Percentiles rank a stretch among this genome's conserved stretches.
These are phyloP conservation scores for Agraylea sexmaculata DNA, from an alignment of 1,140 invertebrate species.

Conservation along the genomic window DNA sequence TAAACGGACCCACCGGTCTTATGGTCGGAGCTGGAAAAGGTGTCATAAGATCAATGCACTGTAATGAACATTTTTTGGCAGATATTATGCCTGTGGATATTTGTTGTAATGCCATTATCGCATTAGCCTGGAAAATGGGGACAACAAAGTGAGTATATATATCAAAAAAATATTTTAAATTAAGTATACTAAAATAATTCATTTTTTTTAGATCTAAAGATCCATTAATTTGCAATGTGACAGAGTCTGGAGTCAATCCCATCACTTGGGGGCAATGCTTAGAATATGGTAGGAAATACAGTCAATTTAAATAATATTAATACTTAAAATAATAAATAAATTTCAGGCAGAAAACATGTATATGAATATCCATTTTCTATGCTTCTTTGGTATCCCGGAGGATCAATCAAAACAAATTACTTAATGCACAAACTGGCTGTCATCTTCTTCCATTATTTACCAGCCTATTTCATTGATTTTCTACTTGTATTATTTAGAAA, in stretches of 20 bases:
- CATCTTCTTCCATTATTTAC: slow-evolving; percentile 66
- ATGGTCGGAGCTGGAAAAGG: slow-evolving; percentile 68
- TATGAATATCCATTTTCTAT: slow-evolving; percentile 51
- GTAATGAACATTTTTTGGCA: slow-evolving; percentile 44
- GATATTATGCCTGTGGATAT: slow-evolving; percentile 77
- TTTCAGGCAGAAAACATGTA: slow-evolving; percentile 39
- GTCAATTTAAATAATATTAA: neutral
- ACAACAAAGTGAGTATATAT: slow-evolving; percentile 30
- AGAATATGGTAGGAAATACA: slow-evolving; percentile 45
- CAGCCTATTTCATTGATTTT: slow-evolving; percentile 68
- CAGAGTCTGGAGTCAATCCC: slow-evolving; percentile 45
- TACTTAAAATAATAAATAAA: neutral
- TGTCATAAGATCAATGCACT: slow-evolving; percentile 47
- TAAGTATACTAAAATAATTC: slow-evolving; percentile 43
- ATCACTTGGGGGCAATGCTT: slow-evolving; percentile 70
- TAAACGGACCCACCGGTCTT: slow-evolving; percentile 82
- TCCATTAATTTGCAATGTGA: slow-evolving; percentile 45
- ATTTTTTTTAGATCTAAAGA: slow-evolving; percentile 31
- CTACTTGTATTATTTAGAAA: slow-evolving; percentile 53
- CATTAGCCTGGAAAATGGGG: slow-evolving; percentile 58
- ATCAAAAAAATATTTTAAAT: slow-evolving; percentile 50
- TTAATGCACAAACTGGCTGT: slow-evolving; percentile 53
- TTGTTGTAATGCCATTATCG: slow-evolving; percentile 65
- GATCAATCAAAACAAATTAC: slow-evolving; percentile 56
- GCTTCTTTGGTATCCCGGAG: slow-evolving; percentile 70